phyloP scores from a whole-genome alignment of 2,888 invertebrate species.

The Incurvaria masculella region DNA sequence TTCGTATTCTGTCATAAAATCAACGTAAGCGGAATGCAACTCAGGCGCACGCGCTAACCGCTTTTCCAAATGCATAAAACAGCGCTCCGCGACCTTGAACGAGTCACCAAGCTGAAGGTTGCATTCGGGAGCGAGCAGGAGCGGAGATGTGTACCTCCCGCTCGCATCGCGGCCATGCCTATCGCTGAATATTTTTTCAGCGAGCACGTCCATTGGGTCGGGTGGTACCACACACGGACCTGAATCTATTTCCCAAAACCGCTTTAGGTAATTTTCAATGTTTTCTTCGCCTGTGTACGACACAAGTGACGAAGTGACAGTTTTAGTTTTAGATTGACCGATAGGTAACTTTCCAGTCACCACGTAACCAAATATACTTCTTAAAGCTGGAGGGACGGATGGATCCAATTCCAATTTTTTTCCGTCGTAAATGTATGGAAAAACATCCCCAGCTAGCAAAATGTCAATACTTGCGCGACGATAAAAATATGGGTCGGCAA shows the following conservation, averaged over 20 bases:
- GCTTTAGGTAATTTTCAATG: constrained; percentile 2
- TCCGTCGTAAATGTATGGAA: constrained; percentile 1
- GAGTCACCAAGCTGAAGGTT: background rate
- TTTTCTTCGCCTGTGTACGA: constrained; percentile 4
- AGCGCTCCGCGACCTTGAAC: background rate
- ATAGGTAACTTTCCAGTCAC: constrained; percentile 5
- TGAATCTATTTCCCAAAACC: constrained; percentile 10
- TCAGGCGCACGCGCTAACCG: background rate
- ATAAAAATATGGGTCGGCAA: constrained; percentile 2
- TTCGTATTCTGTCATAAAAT: constrained; percentile 8
- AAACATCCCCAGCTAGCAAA: background rate
- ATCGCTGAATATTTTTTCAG: background rate
- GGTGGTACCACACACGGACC: background rate
- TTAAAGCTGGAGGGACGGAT: constrained; percentile 6
- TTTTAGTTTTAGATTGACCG: background rate
- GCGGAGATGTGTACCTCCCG: background rate
- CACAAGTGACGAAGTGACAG: background rate
- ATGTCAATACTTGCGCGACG: background rate
- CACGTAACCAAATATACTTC: constrained; percentile 9
- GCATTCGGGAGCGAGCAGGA: background rate
- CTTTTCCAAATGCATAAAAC: background rate
- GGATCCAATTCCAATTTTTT: background rate
- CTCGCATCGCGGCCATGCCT: background rate
- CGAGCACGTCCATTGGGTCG: background rate
- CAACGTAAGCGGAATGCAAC: background rate